These are phyloP conservation scores for Octonoba sinensis DNA, from an alignment of 2,888 invertebrate genomes.

Conservation along the genomic window DNA sequence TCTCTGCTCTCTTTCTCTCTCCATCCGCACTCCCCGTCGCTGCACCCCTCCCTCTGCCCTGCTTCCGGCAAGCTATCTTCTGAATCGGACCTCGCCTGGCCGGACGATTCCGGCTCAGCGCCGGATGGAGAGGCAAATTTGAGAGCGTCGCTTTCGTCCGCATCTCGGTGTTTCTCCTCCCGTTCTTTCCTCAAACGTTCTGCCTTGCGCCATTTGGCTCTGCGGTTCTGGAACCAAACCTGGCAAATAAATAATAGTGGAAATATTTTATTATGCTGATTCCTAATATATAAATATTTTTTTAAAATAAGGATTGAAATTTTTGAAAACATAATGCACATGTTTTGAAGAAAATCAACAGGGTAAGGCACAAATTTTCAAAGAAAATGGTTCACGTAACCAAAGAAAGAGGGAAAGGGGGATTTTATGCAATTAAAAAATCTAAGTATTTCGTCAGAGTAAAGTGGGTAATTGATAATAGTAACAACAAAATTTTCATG, in stretches of 20 bases:
- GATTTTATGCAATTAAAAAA: no score
- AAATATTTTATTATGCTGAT: no score
- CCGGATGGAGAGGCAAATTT: neutral
- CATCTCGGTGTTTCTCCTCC: conserved; percentile 62
- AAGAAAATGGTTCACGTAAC: no score
- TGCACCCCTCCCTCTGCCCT: conserved; percentile 16
- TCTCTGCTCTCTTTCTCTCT: conserved; percentile 12
- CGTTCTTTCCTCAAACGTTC: conserved; percentile 88
- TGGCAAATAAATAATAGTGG: conserved; percentile 70
- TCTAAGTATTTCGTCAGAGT: no score
- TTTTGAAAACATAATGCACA: neutral
- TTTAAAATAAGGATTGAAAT: neutral
- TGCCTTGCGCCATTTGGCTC: conserved; percentile 93
- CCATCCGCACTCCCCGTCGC: conserved; percentile 32
- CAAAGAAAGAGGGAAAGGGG: no score
- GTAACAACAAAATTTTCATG: no score
- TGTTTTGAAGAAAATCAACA: neutral
- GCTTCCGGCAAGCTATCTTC: conserved; percentile 35
- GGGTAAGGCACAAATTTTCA: no score
- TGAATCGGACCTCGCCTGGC: conserved; percentile 12
- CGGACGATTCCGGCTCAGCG: neutral
- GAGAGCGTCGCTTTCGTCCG: conserved; percentile 15
- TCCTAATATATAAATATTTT: neutral
- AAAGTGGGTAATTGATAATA: no score
- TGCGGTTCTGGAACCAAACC: conserved; percentile 94